These are phyloP conservation scores for Achroia grisella DNA, from an alignment of 1,140 invertebrate species.

Conservation along the genomic window DNA sequence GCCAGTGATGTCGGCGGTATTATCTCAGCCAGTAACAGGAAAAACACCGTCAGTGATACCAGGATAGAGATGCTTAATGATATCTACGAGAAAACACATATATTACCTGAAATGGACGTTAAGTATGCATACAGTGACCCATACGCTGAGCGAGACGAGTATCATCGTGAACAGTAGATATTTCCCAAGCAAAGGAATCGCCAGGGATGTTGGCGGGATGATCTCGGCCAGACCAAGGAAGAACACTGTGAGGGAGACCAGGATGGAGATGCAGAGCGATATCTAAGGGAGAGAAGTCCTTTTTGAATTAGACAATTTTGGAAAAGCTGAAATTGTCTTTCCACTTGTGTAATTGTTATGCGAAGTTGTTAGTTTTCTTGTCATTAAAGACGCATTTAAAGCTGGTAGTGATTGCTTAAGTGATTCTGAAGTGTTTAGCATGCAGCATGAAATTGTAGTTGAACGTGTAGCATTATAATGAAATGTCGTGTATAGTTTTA, in stretches of 20 bases:
- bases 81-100: slow-evolving; percentile 74
- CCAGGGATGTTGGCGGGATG: slow-evolving; percentile 97
- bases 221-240: slow-evolving; percentile 97
- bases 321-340: slow-evolving; percentile 27
- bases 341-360: slow-evolving; percentile 12
- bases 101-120: slow-evolving; percentile 97
- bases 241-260: slow-evolving; percentile 98
- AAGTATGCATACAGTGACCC: slow-evolving; percentile 96
- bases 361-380: too few relatives aligned
- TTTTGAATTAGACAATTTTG: slow-evolving; percentile 40
- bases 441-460: too few relatives aligned
- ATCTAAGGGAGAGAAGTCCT: slow-evolving; percentile 75
- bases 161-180: slow-evolving; percentile 98
- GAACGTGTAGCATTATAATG: too few relatives aligned
- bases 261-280: slow-evolving; percentile 96
- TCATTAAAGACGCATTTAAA: too few relatives aligned
- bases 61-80: slow-evolving; percentile 98
- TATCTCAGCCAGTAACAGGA: slow-evolving; percentile 96
- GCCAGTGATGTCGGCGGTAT: slow-evolving; percentile 98
- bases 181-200: slow-evolving; percentile 96
- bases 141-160: slow-evolving; percentile 95
- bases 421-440: too few relatives aligned
- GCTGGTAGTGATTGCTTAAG: too few relatives aligned
- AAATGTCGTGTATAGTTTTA: too few relatives aligned
- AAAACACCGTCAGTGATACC: slow-evolving; percentile 98